Percentiles rank a stretch among this genome's conserved stretches.
Evolutionary conservation across 2,888 invertebrate species (phyloP).

Genomic region (Anoplius nigerrimus): DNA sequence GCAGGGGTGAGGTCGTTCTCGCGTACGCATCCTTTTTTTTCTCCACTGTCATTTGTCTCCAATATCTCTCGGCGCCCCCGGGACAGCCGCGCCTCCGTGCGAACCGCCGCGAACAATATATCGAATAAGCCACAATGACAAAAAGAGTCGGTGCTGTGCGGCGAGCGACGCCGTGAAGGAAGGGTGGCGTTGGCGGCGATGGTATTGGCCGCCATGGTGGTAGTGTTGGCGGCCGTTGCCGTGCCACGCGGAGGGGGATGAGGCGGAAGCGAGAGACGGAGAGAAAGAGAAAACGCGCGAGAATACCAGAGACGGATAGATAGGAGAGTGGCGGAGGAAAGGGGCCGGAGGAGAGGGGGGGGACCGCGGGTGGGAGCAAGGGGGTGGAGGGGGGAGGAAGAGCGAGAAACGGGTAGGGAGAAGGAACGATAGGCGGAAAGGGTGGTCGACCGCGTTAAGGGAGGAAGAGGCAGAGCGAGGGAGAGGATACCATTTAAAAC

Average conservation of each 20-base stretch:
- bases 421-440: constrained; percentile 46
- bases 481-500: constrained; percentile 69
- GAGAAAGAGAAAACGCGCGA: constrained; percentile 18
- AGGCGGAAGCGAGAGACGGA: constrained; percentile 19
- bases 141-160: constrained; percentile 61
- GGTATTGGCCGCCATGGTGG: constrained; percentile 48
- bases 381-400: constrained; percentile 17
- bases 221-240: constrained; percentile 47
- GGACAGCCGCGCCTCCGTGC: constrained; percentile 35
- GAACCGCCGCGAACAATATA: constrained; percentile 66
- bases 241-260: constrained; percentile 40
- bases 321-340: not conserved
- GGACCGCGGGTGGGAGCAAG: constrained; percentile 4
- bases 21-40: constrained; percentile 69
- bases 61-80: constrained; percentile 69
- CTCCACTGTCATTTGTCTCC: constrained; percentile 73
- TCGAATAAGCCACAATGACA: constrained; percentile 74
- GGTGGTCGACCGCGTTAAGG: constrained; percentile 46
- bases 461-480: constrained; percentile 50
- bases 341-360: constrained; percentile 6
- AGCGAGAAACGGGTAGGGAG: constrained; percentile 19
- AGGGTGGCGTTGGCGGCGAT: constrained; percentile 52
- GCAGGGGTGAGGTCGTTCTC: constrained; percentile 50
- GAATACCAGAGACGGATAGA: not conserved
- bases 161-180: constrained; percentile 61